Evolutionary conservation across 2,113 vertebrate species (phyloP), one percentile per base, ranked within the genome.

Genomic region (Limnothrissa miodon): DNA sequence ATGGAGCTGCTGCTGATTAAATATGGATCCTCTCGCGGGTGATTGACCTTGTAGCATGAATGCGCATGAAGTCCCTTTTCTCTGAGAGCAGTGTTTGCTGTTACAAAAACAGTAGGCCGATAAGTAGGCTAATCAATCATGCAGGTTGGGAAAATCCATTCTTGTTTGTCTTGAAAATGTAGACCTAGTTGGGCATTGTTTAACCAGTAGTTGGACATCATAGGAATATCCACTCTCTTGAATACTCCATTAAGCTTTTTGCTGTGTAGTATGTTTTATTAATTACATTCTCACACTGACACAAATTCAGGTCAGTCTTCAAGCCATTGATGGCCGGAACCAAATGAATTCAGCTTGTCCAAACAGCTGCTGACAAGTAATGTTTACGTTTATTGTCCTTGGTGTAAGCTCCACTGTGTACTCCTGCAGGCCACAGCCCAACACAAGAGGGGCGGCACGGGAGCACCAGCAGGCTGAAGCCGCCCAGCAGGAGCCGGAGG

Each of bases 401-500:
- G 46, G 11, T 48, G 46, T 48, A 48, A 48, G 42, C 42, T 6
- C 42, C 17, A 15, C 15, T 78, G 78, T 33, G 9, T 83, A 78
- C 78, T 87, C 17, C 59, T 82, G 81, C 92, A 99, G 98, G 91
- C 95, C 96, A 5, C 94, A 96, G 90, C 92, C 91, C 82, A 96
- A 96, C 88, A 94, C 94, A 78, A 94, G 96, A 87, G 88, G 94
- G 80, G 92, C 94, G 83, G 91, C 95, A 83, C 89, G 92, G 33
- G 95, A 92, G 17, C 82, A 33, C 80, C 90, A 44, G 82, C 90
- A 11, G 90, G 94, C 78, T 83, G 92, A 93, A 0, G 97, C 99
- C 89, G 94, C 92, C 25, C 97, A 96, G 0, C 97, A 96, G 11
- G 97, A 99, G 83, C 97, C 97, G 0, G 97, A 98, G 86, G 98